Conservation (phyloP, 2,797 vertebrate species). For the Malurus splendens region DNA sequence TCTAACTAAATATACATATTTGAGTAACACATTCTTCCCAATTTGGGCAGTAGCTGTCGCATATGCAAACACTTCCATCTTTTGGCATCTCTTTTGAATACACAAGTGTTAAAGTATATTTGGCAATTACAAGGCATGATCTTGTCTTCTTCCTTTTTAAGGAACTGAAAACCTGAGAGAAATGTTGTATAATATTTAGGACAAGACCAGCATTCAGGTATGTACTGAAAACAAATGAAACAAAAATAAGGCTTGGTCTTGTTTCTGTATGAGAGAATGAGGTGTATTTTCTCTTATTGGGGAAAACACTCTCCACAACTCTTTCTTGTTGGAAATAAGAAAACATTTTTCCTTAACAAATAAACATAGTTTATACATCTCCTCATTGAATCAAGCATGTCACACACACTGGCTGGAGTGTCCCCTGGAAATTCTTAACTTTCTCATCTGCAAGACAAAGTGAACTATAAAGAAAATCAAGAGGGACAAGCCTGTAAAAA, state of each 20-base stretch:
- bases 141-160: not conserved
- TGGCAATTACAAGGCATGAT: not conserved
- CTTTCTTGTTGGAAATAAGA: not conserved
- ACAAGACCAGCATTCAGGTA: not conserved
- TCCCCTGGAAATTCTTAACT: not conserved
- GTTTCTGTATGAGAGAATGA: rapidly evolving
- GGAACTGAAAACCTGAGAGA: not conserved
- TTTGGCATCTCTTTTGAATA: not conserved
- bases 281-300: not conserved
- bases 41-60: not conserved
- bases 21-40: not conserved
- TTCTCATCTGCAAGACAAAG: not conserved
- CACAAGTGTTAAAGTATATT: not conserved
- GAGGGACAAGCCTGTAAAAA: not conserved
- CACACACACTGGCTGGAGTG: not conserved
- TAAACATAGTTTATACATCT: not conserved
- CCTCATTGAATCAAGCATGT: not conserved
- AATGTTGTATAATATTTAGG: not conserved
- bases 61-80: not conserved
- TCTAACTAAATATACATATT: not conserved
- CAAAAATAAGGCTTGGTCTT: not conserved
- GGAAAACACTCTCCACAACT: too few relatives aligned
- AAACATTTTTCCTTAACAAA: not conserved
- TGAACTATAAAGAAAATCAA: not conserved
- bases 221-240: not conserved